These are phyloP conservation scores for Myiopsitta monachus DNA, from an alignment of 2,113 vertebrate genomes.

Conservation along the genomic window DNA sequence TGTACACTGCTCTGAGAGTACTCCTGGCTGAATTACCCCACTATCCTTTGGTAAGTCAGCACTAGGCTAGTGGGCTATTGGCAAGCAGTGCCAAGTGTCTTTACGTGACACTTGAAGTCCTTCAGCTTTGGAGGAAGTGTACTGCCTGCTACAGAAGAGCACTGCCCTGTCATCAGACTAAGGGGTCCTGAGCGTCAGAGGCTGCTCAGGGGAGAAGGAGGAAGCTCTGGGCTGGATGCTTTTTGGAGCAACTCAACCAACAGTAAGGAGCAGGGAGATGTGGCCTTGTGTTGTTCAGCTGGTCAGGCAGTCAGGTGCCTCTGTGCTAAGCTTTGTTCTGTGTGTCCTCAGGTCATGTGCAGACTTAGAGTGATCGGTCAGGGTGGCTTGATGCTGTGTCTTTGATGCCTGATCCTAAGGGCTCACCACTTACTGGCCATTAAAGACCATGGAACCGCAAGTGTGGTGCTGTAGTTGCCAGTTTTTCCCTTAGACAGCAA, in stretches of 20 bases:
- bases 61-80: neutral
- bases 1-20: fast-evolving
- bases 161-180: neutral
- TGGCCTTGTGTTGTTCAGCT: neutral
- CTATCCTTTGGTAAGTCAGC: neutral
- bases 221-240: neutral
- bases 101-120: neutral
- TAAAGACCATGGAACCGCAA: neutral
- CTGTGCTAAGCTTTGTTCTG: neutral
- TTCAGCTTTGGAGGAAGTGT: neutral
- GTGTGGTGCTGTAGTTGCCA: neutral
- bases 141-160: neutral
- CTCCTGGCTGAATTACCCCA: neutral
- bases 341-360: fast-evolving
- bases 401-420: neutral
- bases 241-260: neutral
- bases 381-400: fast-evolving
- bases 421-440: fast-evolving
- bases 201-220: neutral
- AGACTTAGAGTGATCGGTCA: neutral
- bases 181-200: neutral
- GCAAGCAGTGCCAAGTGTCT: neutral
- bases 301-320: neutral
- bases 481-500: neutral
- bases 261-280: neutral